These are phyloP conservation scores for Amyelois transitella DNA, from an alignment of 1,140 invertebrate genomes.

Conservation along the genomic window DNA sequence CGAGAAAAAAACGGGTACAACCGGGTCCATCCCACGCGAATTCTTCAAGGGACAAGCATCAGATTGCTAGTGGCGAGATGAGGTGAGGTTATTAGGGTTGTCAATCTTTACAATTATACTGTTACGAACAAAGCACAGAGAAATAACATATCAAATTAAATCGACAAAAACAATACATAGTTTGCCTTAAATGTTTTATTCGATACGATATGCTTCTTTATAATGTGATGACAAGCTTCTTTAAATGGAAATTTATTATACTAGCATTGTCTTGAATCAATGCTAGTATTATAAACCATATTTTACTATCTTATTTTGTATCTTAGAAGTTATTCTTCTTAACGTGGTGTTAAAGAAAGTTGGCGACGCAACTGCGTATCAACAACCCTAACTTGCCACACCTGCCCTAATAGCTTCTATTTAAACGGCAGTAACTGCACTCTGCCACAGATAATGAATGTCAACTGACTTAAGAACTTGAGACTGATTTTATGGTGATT, in stretches of 20 bases:
- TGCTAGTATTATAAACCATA: too few species aligned
- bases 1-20: constrained; percentile 33
- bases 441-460: constrained; percentile 1
- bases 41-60: constrained; percentile 33
- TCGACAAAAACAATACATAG: too few species aligned
- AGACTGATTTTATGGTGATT: not conserved
- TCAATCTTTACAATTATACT: not conserved
- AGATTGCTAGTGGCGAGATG: constrained; percentile 22
- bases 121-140: not conserved
- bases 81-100: not conserved
- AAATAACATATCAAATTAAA: too few species aligned
- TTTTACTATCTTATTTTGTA: not conserved
- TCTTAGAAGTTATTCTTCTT: not conserved
- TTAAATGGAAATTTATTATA: too few species aligned
- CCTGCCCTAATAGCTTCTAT: constrained; percentile 31
- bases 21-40: constrained; percentile 51
- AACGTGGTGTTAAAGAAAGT: not conserved
- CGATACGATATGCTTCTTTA: too few species aligned
- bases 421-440: constrained; percentile 1
- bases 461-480: not conserved
- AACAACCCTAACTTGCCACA: not conserved
- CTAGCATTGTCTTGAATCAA: too few species aligned
- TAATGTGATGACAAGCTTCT: too few species aligned
- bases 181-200: too few species aligned
- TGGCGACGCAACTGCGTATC: not conserved